Conservation (phyloP, 2,888 invertebrate genomes). For the Halictus quadricinctus region DNA sequence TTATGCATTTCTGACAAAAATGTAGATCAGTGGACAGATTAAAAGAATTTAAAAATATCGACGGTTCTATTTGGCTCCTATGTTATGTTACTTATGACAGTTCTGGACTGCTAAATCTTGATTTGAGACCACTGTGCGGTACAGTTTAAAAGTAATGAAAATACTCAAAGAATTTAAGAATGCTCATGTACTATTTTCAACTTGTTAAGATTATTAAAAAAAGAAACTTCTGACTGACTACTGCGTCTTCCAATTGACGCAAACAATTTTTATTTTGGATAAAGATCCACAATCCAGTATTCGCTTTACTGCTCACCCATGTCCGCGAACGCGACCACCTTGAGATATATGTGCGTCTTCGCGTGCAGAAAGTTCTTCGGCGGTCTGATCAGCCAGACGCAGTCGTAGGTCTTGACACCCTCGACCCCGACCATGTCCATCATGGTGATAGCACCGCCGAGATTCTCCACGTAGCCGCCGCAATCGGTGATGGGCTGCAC, state of each 20-base stretch:
- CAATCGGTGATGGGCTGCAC: conserved; percentile 84
- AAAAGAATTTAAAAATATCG: too few species aligned
- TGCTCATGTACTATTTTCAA: too few species aligned
- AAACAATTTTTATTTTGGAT: not conserved
- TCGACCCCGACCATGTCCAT: conserved; percentile 87
- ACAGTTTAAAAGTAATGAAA: too few species aligned
- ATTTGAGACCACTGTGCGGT: too few species aligned
- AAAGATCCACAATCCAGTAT: not conserved
- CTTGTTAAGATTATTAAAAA: too few species aligned
- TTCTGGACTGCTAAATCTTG: too few species aligned
- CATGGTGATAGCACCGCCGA: conserved; percentile 90
- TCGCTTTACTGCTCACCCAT: conserved; percentile 82
- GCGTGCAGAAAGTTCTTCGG: conserved; percentile 86
- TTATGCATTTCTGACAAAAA: not conserved
- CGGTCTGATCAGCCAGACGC: conserved; percentile 89
- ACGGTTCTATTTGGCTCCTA: too few species aligned
- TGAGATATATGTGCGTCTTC: conserved; percentile 87
- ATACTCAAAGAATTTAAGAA: too few species aligned
- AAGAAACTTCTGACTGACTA: too few species aligned
- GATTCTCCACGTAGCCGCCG: conserved; percentile 88
- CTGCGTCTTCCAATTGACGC: too few species aligned
- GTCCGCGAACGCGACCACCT: conserved; percentile 85
- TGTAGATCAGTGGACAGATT: too few species aligned
- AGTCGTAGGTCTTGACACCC: conserved; percentile 86
- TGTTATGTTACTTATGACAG: too few species aligned